Base-by-base conservation (phyloP, 2,113 vertebrate species). In the Apteryx mantelli region DNA sequence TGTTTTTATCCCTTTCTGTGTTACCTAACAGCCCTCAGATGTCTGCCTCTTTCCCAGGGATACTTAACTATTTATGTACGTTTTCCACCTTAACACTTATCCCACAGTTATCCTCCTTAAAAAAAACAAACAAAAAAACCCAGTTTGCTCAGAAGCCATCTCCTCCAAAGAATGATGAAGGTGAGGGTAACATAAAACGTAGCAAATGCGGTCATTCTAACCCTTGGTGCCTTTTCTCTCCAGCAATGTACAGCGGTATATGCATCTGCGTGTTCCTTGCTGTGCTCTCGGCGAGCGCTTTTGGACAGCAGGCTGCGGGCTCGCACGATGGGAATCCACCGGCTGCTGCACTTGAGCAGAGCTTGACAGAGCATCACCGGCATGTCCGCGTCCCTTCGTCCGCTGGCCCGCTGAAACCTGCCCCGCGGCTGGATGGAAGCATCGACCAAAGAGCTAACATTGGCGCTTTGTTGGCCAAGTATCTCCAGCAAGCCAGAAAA, bases 401-500 rank as follows among this genome's bases (percentile, higher is more conserved):
- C 6, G 75, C 93, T 4, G 97, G 98, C 50, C 90, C 96, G 38
- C 93, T 98, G 94, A 98, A 97, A 94, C 36, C 98, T 2, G 89
- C 98, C 77, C 97, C 97, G 2, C 93, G 93, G 70, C 75, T 95
- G 15, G 98, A 99, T 7, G 97, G 97, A 5, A 97, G 97, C 61
- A 52, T 25, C 5, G 99, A 99, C 75, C 97, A 98, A 55, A 97
- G 98, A 42, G 98, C 98, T 65, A 99, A 98, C 98, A 97, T 99
- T 64, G 98, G 98, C 0, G 98, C 98, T 58, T 96, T 99, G 96
- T 97, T 99, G 95, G 98, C 99, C 83, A 99, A 98, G 96, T 99
- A 99, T 55, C 98, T 99, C 82, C 98, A 98, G 97, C 98, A 98
- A 84, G 98, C 98, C 89, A 98, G 98, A 87, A 99, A 99, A 99